Evolutionary conservation across 1,140 invertebrate genomes (phyloP).

Genomic region (Chelonus insularis): DNA sequence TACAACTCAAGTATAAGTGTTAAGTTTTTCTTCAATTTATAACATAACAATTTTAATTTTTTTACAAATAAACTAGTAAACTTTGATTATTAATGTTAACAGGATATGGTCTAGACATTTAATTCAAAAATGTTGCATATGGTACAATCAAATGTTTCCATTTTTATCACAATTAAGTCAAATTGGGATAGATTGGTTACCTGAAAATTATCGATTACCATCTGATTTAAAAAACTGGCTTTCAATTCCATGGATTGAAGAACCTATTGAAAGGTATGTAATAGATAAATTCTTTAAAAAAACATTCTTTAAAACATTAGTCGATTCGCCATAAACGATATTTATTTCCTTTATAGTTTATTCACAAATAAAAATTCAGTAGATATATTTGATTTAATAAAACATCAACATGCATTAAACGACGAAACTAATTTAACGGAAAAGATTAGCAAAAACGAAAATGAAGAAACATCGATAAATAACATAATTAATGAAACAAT

Average conservation of each 20-base stretch:
- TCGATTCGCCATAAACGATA: too few species aligned
- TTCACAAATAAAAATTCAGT: constrained; percentile 24
- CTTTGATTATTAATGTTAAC: constrained; percentile 14
- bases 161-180: constrained; percentile 52
- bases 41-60: too few species aligned
- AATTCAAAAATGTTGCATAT: constrained; percentile 58
- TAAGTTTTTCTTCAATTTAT: too few species aligned
- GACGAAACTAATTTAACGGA: constrained; percentile 8
- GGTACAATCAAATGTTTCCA: constrained; percentile 59
- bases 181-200: constrained; percentile 60
- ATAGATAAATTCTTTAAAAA: constrained; percentile 6
- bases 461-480: neutral
- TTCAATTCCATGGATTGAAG: constrained; percentile 56
- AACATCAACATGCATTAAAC: constrained; percentile 17
- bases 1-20: too few species aligned
- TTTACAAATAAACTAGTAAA: too few species aligned
- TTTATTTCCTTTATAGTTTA: constrained; percentile 5
- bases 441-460: constrained; percentile 12
- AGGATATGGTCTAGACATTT: constrained; percentile 57
- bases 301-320: neutral
- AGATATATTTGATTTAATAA: constrained; percentile 41
- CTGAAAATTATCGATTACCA: constrained; percentile 56
- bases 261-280: constrained; percentile 38
- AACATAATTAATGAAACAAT: neutral
- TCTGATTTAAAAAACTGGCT: constrained; percentile 59